Evolutionary conservation across 2,888 invertebrate species (phyloP), one percentile per base, ranked within the genome.

Genomic region (Chydorus sphaericus): DNA sequence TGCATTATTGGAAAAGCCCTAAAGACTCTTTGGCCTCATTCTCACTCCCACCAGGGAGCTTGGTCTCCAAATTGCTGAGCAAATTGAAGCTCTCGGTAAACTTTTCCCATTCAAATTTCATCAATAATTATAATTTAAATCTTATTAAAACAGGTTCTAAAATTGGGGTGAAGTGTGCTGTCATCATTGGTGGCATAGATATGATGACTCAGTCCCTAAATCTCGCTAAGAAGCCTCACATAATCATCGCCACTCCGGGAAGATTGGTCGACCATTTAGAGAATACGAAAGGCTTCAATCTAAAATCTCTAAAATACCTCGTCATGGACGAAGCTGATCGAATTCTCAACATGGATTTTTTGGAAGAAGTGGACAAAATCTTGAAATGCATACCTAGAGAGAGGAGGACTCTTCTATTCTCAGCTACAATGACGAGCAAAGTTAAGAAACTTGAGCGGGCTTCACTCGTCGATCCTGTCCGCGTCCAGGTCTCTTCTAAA

Each of bases 401-500:
- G 64, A 77, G 98, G 4, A 76, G 81, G 59, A 98, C 98, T 0
- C 89, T 85, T 65, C 74, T 99, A 11, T 99, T 96, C 73, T 98
- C 97, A 0, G 98, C 98, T 0, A 99, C 98, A 1, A 98, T 99
- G 98, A 99, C 98, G 0, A 93, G 90, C 67, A 92, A 92, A 70
- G 85, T 97, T 0, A 87, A 89, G 64, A 98, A 98, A 68, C 72
- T 98, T 29, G 96, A 99, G 70, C 75, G 97, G 37, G 98, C 97
- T 1, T 96, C 92, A 0, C 71, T 98, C 6, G 81, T 81, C 62
- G 86, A 98, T 70, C 97, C 98, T 0, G 91, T 93, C 0, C 91
- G 88, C 71, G 88, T 99, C 0, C 96, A 97, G 69, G 93, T 78
- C 11, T 91, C 91, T 0, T 90, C 86, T 1, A 96, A 97, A 68